phyloP scores from a whole-genome alignment of 2,888 invertebrate genomes.

The Microplitis deprimator region DNA sequence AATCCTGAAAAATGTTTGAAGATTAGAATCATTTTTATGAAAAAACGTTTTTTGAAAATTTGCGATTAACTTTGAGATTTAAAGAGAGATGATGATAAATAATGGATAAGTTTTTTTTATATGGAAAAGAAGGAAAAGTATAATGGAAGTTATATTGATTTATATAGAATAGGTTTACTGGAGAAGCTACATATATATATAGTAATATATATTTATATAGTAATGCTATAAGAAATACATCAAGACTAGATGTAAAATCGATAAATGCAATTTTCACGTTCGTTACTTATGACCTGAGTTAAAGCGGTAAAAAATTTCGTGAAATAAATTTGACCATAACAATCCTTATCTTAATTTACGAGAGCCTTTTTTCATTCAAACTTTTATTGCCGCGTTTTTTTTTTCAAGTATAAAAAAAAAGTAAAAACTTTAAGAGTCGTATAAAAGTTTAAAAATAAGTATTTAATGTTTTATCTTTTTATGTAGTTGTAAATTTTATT shows the following conservation, averaged over 20 bases:
- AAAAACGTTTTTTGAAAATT: too few relatives aligned
- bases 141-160: not conserved
- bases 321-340: constrained; percentile 33
- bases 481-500: constrained; percentile 8
- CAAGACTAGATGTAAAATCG: constrained; percentile 31
- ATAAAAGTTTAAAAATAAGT: not conserved
- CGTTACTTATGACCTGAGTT: constrained; percentile 36
- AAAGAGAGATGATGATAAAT: not conserved
- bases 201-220: not conserved
- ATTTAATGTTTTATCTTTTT: not conserved
- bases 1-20: too few relatives aligned
- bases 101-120: not conserved
- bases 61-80: not conserved
- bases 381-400: constrained; percentile 27
- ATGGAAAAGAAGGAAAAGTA: not conserved
- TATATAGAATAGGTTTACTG: not conserved
- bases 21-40: too few relatives aligned
- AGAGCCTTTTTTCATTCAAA: constrained; percentile 12
- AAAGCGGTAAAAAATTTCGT: constrained; percentile 42
- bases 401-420: constrained; percentile 28
- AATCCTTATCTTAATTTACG: constrained; percentile 40
- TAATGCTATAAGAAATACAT: constrained; percentile 27
- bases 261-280: constrained; percentile 35
- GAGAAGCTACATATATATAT: not conserved
- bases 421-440: constrained; percentile 29